These are phyloP conservation scores for Spinibarbus caldwelli DNA, from an alignment of 2,797 vertebrate genomes.

Conservation along the genomic window DNA sequence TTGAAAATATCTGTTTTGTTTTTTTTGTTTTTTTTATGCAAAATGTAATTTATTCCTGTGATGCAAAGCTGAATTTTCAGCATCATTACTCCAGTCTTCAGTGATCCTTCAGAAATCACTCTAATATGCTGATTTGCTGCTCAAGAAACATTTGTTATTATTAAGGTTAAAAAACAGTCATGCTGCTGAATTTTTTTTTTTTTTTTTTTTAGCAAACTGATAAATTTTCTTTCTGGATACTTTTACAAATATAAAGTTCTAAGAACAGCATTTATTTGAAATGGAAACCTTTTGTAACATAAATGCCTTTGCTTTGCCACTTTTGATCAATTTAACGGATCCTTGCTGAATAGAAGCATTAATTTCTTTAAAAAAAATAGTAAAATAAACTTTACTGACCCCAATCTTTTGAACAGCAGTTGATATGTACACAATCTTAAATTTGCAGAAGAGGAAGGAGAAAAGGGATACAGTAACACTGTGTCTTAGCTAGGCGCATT, in stretches of 20 bases:
- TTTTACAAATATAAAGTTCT: not conserved
- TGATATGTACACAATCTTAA: not conserved
- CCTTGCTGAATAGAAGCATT: not conserved
- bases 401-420: not conserved
- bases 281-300: not conserved
- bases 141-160: not conserved
- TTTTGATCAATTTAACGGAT: not conserved
- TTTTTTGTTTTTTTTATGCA: too few relatives aligned
- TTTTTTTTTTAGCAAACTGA: too few relatives aligned
- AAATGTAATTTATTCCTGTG: not conserved
- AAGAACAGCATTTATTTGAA: not conserved
- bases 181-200: too few relatives aligned
- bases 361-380: not conserved
- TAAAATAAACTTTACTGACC: not conserved
- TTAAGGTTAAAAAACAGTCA: too few relatives aligned
- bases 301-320: not conserved
- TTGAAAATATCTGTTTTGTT: not conserved
- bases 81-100: not conserved
- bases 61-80: not conserved
- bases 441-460: not conserved
- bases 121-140: not conserved
- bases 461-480: not conserved
- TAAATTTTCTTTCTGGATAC: not conserved
- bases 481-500: not conserved
- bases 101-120: not conserved